Evolutionary conservation across 2,797 vertebrate species (phyloP), one percentile per base, ranked within the genome.

Genomic region (Gallirallus australis): DNA sequence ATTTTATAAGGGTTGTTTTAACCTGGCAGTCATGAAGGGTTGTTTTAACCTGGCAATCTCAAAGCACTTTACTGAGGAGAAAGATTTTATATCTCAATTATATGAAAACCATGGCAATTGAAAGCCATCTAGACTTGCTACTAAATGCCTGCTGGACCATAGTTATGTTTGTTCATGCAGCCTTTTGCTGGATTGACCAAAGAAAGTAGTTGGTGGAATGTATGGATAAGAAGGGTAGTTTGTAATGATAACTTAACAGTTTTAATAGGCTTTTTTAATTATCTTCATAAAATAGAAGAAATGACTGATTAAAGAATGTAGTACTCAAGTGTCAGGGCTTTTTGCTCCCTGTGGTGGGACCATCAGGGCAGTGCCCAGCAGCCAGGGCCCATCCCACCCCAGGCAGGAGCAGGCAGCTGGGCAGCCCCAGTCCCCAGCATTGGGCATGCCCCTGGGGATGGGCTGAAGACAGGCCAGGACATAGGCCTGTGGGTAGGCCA

Each of bases 381-480:
- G 28, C 28, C 57, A 15, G 25, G 11, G 3, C 12, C 19, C 3
- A 0, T 50, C 12, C 33, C 3, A 2, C 13, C 5, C 16, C 21
- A 4, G 35, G 9, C 57, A 33, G 52, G 14, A 54, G 47, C 23
- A 28, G 47, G 35, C 47, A 40, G 18, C 0, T 1, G 47, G 39
- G 25, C 45, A 90, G n/a, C 9, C 5, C 13, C 39, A 31, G 27
- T 37, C 3, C 18, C 0, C 0, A 30, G 8, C 28, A 37, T 3
- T 5, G 3, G 30, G 18, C 12, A 23, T 3, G 8, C 27, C 39
- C 8, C 30, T 30, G 40, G 60, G 18, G 23, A 39, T 12, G 11
- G 18, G 8, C 40, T 37, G 37, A 50, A n/a, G 76, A 8, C 11
- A 12, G 76, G 14, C 35, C 0, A 3, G 10, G 12, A 40, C 33